phyloP scores from a whole-genome alignment of 1,140 invertebrate genomes.

The Laupala kohalensis region DNA sequence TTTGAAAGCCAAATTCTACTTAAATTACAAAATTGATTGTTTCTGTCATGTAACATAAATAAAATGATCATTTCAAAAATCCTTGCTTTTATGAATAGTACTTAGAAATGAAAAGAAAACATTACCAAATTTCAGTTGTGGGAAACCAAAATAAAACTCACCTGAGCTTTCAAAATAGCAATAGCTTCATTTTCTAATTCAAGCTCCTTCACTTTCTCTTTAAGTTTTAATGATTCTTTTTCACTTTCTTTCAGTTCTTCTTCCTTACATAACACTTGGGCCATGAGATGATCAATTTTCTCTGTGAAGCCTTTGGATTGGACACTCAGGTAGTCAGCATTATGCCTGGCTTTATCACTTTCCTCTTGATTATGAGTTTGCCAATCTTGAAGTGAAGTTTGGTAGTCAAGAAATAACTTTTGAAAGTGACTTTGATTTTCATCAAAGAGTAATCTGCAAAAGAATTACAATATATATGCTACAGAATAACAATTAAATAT shows the following conservation, averaged over 20 bases:
- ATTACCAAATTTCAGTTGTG: not conserved
- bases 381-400: not conserved
- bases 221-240: not conserved
- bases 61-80: not conserved
- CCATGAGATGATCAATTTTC: conserved; percentile 7
- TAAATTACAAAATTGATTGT: too few relatives aligned
- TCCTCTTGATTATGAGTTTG: not conserved
- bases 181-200: conserved; percentile 10
- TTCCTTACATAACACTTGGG: conserved; percentile 3
- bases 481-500: too few relatives aligned
- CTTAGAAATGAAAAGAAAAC: not conserved
- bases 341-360: conserved; percentile 1
- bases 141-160: not conserved
- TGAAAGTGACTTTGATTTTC: not conserved
- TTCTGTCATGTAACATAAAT: too few relatives aligned
- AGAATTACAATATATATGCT: not conserved
- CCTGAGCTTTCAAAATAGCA: conserved; percentile 10
- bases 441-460: not conserved
- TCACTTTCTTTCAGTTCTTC: conserved; percentile 3
- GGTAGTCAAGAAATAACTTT: not conserved
- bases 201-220: not conserved
- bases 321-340: not conserved
- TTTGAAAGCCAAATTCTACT: too few relatives aligned
- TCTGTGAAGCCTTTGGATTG: conserved; percentile 8
- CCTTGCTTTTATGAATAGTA: not conserved